Conservation (phyloP, 1,140 invertebrate species). For the Diachasmimorpha longicaudata region DNA sequence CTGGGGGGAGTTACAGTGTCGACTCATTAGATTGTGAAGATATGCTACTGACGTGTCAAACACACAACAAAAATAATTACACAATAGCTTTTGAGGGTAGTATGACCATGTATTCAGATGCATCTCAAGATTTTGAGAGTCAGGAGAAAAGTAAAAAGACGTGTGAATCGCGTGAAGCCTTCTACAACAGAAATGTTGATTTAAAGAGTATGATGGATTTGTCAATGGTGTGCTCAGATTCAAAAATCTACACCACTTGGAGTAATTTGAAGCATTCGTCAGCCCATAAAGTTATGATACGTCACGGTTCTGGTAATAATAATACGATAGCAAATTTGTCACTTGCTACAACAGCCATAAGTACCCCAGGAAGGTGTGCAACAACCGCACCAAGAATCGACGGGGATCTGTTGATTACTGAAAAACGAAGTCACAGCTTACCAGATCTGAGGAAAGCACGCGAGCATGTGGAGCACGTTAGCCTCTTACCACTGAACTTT, state of each 20-base stretch:
- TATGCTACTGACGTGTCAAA: slow-evolving; percentile 86
- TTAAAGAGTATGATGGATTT: slow-evolving; percentile 66
- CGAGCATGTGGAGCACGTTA: slow-evolving; percentile 44
- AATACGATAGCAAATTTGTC: slow-evolving; percentile 65
- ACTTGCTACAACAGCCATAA: slow-evolving; percentile 26
- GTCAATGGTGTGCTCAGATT: slow-evolving; percentile 84
- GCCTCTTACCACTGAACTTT: slow-evolving; percentile 52
- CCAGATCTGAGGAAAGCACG: slow-evolving; percentile 50
- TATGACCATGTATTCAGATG: slow-evolving; percentile 82
- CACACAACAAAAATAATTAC: slow-evolving; percentile 89
- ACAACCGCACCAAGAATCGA: neutral
- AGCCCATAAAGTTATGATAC: slow-evolving; percentile 58
- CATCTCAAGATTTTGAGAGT: slow-evolving; percentile 75
- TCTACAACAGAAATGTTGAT: slow-evolving; percentile 49
- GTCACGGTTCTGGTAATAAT: slow-evolving; percentile 81
- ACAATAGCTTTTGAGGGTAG: slow-evolving; percentile 93
- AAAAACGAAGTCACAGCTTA: slow-evolving; percentile 53
- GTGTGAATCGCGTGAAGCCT: slow-evolving; percentile 45
- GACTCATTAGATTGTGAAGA: slow-evolving; percentile 91
- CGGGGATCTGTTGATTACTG: slow-evolving; percentile 33
- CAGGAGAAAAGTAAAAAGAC: slow-evolving; percentile 65
- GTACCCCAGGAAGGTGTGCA: neutral
- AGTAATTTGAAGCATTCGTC: slow-evolving; percentile 74
- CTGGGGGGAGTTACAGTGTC: slow-evolving; percentile 79
- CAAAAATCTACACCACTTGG: slow-evolving; percentile 81